phyloP scores from a whole-genome alignment of 2,888 invertebrate species.

The Macropis europaea region DNA sequence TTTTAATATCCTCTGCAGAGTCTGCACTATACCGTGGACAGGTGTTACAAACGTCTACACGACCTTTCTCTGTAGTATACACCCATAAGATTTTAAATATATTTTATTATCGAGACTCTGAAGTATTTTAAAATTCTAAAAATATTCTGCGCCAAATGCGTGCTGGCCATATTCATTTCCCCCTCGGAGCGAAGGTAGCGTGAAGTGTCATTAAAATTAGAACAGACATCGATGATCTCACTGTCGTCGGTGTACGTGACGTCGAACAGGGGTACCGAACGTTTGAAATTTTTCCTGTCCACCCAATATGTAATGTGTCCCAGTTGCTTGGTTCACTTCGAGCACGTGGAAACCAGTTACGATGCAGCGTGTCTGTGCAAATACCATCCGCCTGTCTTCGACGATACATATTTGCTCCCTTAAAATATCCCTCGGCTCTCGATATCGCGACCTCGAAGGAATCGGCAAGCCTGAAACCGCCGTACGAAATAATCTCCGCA shows the following conservation, averaged over 20 bases:
- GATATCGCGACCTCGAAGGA: background rate
- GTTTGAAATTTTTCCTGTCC: conserved; percentile 32
- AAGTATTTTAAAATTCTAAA: background rate
- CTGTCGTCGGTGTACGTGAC: conserved; percentile 3
- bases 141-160: background rate
- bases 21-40: no score
- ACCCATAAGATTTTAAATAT: no score
- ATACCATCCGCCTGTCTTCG: conserved; percentile 46
- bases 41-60: background rate
- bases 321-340: conserved; percentile 66
- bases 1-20: background rate
- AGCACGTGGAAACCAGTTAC: conserved; percentile 55
- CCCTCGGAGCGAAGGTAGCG: background rate
- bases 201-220: background rate
- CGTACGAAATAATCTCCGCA: no score
- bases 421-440: background rate
- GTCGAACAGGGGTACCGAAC: background rate
- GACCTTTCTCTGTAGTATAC: no score
- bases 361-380: conserved; percentile 38
- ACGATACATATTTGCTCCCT: no score
- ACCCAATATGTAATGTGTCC: conserved; percentile 59
- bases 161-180: no score
- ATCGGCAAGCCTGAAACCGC: conserved; percentile 10
- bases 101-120: no score
- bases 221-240: background rate